Evolutionary conservation across 2,113 vertebrate species (phyloP).

Genomic region (Pluvianellus socialis): DNA sequence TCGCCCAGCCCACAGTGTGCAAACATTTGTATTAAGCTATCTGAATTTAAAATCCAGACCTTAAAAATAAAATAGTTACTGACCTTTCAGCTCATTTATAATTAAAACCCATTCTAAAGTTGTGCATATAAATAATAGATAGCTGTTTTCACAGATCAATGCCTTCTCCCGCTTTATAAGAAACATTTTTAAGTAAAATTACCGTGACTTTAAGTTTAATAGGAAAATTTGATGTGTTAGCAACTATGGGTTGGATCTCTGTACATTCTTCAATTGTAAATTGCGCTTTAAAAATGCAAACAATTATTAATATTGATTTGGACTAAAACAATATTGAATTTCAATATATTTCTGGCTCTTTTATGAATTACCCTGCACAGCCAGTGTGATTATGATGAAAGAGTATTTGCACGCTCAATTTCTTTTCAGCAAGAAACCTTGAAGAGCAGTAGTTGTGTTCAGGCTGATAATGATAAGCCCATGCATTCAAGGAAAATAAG

Average conservation of each 20-base stretch:
- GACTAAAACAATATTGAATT: constrained; percentile 85
- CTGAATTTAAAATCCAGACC: constrained; percentile 32
- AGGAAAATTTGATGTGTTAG: constrained; percentile 74
- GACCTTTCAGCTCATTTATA: constrained; percentile 71
- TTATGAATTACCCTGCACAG: constrained; percentile 77
- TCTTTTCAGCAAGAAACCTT: constrained; percentile 73
- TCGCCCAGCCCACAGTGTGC: background rate
- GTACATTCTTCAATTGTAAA: constrained; percentile 75
- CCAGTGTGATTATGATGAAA: constrained; percentile 77
- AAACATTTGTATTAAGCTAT: background rate
- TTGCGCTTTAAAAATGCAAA: constrained; percentile 81
- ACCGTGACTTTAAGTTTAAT: constrained; percentile 66
- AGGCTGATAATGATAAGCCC: constrained; percentile 63
- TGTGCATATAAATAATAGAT: constrained; percentile 72
- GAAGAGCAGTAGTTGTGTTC: constrained; percentile 35
- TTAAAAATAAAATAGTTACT: constrained; percentile 64
- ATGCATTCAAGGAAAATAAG: constrained; percentile 47
- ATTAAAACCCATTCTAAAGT: constrained; percentile 67
- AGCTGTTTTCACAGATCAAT: constrained; percentile 67
- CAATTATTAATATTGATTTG: constrained; percentile 87
- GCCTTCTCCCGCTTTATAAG: constrained; percentile 28
- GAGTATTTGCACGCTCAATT: constrained; percentile 76
- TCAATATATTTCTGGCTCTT: constrained; percentile 77
- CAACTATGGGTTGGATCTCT: constrained; percentile 71
- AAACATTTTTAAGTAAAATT: constrained; percentile 65